Conservation (phyloP, 2,888 invertebrate species). For the Drosophila acutilabella region DNA sequence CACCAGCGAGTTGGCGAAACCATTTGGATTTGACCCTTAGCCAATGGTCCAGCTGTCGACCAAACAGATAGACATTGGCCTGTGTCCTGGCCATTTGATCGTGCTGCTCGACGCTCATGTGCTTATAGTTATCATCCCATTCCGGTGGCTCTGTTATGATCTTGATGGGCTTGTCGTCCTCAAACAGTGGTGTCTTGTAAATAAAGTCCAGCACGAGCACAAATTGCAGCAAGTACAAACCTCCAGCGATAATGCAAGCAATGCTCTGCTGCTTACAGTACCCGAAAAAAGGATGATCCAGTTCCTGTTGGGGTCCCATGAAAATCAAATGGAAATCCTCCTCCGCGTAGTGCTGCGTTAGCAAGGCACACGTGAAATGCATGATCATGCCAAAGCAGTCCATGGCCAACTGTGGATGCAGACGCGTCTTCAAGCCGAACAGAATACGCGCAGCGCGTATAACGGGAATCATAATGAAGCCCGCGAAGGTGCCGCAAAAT, state of each 20-base stretch:
- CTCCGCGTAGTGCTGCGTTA: constrained; percentile 68
- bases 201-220: constrained; percentile 39
- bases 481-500: constrained; percentile 70
- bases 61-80: constrained; percentile 37
- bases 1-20: constrained; percentile 38
- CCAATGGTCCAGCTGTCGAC: constrained; percentile 31
- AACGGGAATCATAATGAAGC: constrained; percentile 54
- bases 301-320: constrained; percentile 62
- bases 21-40: constrained; percentile 35
- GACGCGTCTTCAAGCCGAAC: constrained; percentile 21
- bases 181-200: constrained; percentile 16
- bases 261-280: constrained; percentile 61
- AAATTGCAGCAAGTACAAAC: constrained; percentile 52
- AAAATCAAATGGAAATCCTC: constrained; percentile 70
- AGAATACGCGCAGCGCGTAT: constrained; percentile 45
- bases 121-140: constrained; percentile 1
- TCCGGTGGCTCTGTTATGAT: constrained; percentile 17
- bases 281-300: constrained; percentile 51
- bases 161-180: constrained; percentile 12
- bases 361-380: constrained; percentile 40
- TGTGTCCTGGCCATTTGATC: constrained; percentile 28
- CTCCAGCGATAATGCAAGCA: constrained; percentile 40
- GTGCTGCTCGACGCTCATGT: constrained; percentile 24
- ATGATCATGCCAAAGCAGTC: constrained; percentile 36
- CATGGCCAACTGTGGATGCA: constrained; percentile 52